Evolutionary conservation across 2,113 vertebrate species (phyloP), one percentile per base, ranked within the genome.

Genomic region (Odocoileus hemionus): DNA sequence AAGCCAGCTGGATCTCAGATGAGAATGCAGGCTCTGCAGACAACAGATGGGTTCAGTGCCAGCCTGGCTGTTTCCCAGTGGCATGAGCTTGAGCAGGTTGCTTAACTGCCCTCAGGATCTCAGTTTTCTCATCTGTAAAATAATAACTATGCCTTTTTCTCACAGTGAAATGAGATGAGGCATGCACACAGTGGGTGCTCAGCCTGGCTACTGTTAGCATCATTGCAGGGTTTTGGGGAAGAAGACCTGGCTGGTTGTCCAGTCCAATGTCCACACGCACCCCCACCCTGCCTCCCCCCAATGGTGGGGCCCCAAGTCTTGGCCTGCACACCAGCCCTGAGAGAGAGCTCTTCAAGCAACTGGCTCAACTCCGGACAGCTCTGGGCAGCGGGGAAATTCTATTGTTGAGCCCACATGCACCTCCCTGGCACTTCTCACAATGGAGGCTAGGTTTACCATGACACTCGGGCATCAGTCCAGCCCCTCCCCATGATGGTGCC

Each of bases 271-370:
- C 55, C 11, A 28, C 26, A 13, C 15, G 6, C 19, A 1, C 4
- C 15, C 52, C 28, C 1, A 39, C 10, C n/a, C 2, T 39, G 19
- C 17, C 45, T 45, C 2, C 36, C 47, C 96, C 33, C 25, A 6
- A 13, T 2, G 14, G 67, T n/a, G 28, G 28, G 47, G 39, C 4
- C 47, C 45, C 39, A 15, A 15, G 36, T 28, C 47, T 50, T 13
- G 15, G 39, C 23, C 76, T 30, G 15, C 7, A n/a, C 0, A 0
- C n/a, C 3, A 10, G 7, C 36, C n/a, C 36, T 17, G 33, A 54
- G 28, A 87, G 39, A 39, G 0, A 19, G 25, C 3, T 4, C 19
- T 28, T 12, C 5, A 5, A 39, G 54, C 64, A 36, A 55, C 55
- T 58, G 64, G 47, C 57, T 50, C 33, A 39, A 10, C 84, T 70